These are phyloP conservation scores for Abramis brama DNA, from an alignment of 2,113 vertebrate species.

Conservation along the genomic window DNA sequence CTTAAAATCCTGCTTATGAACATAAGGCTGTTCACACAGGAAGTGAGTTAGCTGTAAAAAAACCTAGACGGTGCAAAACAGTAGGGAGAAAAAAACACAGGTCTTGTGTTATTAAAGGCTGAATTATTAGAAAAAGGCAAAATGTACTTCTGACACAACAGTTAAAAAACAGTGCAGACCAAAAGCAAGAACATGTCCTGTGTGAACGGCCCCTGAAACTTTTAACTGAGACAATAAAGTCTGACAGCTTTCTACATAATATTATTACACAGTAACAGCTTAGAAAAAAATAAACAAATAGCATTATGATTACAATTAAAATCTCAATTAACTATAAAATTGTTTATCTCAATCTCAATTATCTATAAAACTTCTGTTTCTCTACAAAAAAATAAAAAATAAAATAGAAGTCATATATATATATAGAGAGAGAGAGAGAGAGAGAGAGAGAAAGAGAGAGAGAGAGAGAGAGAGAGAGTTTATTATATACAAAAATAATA, in stretches of 20 bases:
- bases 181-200: neutral
- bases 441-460: no score
- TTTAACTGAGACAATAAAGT: neutral
- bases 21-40: neutral
- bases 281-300: neutral
- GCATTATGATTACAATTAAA: neutral
- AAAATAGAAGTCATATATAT: no score
- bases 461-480: no score
- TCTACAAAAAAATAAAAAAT: neutral
- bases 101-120: neutral
- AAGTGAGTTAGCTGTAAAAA: neutral
- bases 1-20: constrained; percentile 2
- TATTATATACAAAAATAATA: no score
- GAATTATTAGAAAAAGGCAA: neutral
- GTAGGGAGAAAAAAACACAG: neutral
- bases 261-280: neutral
- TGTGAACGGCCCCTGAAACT: neutral
- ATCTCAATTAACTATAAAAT: neutral
- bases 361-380: neutral
- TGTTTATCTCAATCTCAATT: neutral
- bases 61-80: neutral
- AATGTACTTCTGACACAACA: neutral
- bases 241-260: neutral
- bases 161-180: neutral
- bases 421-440: no score